phyloP scores from a whole-genome alignment of 2,113 vertebrate genomes.

The Rhizomys pruinosus region DNA sequence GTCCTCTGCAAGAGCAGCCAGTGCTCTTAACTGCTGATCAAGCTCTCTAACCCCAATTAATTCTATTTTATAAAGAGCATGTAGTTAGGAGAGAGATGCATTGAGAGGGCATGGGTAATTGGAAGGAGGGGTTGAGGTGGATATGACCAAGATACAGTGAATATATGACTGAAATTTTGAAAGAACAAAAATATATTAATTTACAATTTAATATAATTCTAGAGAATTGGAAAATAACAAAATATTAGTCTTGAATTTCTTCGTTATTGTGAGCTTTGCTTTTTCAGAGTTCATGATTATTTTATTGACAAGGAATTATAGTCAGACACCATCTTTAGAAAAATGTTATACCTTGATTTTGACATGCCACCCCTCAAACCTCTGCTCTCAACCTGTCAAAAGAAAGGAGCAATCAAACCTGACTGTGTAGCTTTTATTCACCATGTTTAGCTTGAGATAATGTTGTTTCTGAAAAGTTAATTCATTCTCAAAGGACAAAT shows the following conservation, averaged over 20 bases:
- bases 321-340: neutral
- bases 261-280: slow-evolving; percentile 28
- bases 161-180: neutral
- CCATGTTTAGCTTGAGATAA: slow-evolving; percentile 30
- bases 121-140: neutral
- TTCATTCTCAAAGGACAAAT: slow-evolving; percentile 51
- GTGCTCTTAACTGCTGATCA: no score
- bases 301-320: slow-evolving; percentile 59
- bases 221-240: slow-evolving; percentile 31
- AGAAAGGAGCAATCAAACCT: slow-evolving; percentile 10
- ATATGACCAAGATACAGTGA: neutral
- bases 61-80: neutral
- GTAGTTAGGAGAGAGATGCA: no score
- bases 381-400: neutral
- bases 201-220: slow-evolving; percentile 41
- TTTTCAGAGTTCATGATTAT: slow-evolving; percentile 35
- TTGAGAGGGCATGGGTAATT: neutral
- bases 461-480: slow-evolving; percentile 57
- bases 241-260: slow-evolving; percentile 30
- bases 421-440: slow-evolving; percentile 3
- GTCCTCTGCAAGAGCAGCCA: no score
- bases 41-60: neutral
- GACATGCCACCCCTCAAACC: neutral
- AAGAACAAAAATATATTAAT: neutral
- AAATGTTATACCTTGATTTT: slow-evolving; percentile 59